phyloP scores from a whole-genome alignment of 2,797 vertebrate genomes.

The Falco novaeseelandiae region DNA sequence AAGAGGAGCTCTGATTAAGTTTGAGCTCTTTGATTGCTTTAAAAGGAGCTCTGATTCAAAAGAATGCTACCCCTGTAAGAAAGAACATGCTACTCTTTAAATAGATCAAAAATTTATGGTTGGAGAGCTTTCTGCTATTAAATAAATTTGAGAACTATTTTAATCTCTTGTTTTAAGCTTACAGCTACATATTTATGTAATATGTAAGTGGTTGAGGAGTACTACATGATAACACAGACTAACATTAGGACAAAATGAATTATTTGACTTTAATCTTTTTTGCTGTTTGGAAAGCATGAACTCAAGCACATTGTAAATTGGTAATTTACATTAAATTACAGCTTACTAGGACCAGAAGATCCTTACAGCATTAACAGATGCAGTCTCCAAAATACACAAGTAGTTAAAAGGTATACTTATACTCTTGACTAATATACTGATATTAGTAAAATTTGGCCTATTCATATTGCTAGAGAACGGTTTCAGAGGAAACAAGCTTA shows the following conservation, averaged over 20 bases:
- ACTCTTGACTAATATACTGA: background rate
- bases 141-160: background rate
- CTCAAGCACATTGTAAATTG: background rate
- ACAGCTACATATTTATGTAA: background rate
- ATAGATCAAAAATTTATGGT: background rate
- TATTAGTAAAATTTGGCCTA: background rate
- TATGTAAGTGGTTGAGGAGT: background rate
- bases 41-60: background rate
- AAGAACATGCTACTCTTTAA: background rate
- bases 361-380: background rate
- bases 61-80: background rate
- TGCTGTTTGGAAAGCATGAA: background rate
- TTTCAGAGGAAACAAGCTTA: background rate
- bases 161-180: background rate
- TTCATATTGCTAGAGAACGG: background rate
- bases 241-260: background rate
- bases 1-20: background rate
- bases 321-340: background rate
- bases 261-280: background rate
- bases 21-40: background rate
- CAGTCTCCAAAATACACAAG: background rate
- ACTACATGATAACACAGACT: background rate
- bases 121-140: background rate
- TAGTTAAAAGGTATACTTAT: background rate
- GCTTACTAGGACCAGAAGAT: background rate